Conservation (phyloP, 2,113 vertebrate species). For the Otolemur garnettii region DNA sequence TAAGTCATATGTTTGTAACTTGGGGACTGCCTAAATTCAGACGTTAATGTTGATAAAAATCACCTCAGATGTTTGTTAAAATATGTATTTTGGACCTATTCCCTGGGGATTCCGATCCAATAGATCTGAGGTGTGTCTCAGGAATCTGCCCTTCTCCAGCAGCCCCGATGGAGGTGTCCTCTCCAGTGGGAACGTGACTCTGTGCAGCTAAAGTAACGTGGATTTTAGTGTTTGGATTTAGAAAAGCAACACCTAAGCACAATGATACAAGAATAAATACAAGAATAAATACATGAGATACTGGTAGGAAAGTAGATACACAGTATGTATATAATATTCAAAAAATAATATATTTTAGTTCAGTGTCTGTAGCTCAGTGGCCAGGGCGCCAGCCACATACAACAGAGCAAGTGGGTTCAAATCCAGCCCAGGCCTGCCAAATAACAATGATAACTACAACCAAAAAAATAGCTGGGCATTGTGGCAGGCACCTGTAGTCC, state of each 20-base stretch:
- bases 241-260: neutral
- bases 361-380: no score
- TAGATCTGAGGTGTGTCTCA: neutral
- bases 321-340: neutral
- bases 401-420: no score
- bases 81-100: neutral
- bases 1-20: no score
- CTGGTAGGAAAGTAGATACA: neutral
- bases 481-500: no score
- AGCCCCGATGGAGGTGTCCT: neutral
- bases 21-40: neutral
- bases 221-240: slow-evolving; percentile 14
- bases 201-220: neutral
- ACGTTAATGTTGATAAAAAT: neutral
- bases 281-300: slow-evolving; percentile 14
- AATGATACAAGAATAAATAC: neutral
- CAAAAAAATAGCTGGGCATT: no score
- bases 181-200: neutral
- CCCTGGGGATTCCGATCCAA: neutral
- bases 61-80: neutral
- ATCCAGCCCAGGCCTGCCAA: no score
- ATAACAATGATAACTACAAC: no score
- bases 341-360: neutral
- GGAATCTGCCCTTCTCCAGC: neutral
- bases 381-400: no score